Conservation (phyloP, 1,140 invertebrate species). For the Diorhabda elongata region DNA sequence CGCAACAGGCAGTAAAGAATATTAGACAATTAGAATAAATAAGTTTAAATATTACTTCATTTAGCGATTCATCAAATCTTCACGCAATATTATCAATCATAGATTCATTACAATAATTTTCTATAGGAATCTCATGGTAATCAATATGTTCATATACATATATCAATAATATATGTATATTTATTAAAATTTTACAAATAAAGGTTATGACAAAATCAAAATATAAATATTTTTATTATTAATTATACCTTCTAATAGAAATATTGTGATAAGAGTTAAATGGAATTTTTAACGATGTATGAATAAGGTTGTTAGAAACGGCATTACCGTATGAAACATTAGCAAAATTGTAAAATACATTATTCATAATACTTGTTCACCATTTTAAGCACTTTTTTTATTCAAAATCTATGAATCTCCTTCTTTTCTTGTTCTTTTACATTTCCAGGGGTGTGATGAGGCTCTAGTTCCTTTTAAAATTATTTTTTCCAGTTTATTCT, state of each 20-base stretch:
- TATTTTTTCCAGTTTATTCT: too few relatives aligned
- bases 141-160: slow-evolving; percentile 2
- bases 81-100: slow-evolving; percentile 12
- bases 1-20: slow-evolving; percentile 36
- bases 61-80: slow-evolving; percentile 24
- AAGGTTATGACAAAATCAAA: slow-evolving; percentile 6
- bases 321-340: too few relatives aligned
- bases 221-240: neutral
- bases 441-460: too few relatives aligned
- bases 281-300: neutral
- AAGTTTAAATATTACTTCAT: slow-evolving; percentile 31
- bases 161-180: slow-evolving; percentile 1
- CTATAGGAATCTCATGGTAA: neutral
- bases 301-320: neutral
- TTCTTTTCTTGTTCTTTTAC: too few relatives aligned
- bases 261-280: neutral
- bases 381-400: too few relatives aligned
- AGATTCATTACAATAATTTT: slow-evolving; percentile 5
- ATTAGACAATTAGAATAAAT: slow-evolving; percentile 30
- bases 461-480: too few relatives aligned
- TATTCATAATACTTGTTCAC: too few relatives aligned
- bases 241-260: neutral
- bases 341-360: too few relatives aligned
- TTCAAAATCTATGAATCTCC: too few relatives aligned
- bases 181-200: slow-evolving; percentile 4